Evolutionary conservation across 2,113 vertebrate species (phyloP).

Genomic region (Anser cygnoides): DNA sequence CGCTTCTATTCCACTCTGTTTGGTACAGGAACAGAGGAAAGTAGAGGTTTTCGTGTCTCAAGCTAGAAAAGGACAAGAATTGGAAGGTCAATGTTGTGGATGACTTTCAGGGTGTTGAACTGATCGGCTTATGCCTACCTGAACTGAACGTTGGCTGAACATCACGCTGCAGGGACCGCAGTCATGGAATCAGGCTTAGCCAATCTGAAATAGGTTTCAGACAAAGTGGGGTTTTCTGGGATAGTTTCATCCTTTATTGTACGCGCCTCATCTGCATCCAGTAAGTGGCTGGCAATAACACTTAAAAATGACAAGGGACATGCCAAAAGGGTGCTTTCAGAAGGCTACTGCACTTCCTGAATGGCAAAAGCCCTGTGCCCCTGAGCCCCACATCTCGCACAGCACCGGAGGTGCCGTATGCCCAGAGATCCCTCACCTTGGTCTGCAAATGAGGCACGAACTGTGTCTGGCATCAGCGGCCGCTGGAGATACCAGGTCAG

Average conservation of each 20-base stretch:
- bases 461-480: neutral
- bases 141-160: neutral
- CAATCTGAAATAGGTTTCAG: neutral
- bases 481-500: neutral
- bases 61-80: neutral
- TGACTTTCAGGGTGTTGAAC: neutral
- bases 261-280: neutral
- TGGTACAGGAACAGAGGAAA: neutral
- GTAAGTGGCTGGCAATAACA: neutral
- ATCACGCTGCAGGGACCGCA: neutral
- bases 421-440: neutral
- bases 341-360: neutral
- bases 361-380: neutral
- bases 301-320: neutral
- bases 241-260: neutral
- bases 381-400: neutral
- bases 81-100: neutral
- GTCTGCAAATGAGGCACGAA: neutral
- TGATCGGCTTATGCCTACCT: neutral
- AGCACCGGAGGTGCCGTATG: neutral
- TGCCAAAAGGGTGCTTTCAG: neutral
- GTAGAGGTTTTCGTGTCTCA: neutral
- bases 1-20: neutral
- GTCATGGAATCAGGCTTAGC: accelerated
- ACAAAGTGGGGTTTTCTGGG: neutral